phyloP scores from a whole-genome alignment of 2,888 invertebrate genomes.

The Piscicola geometra region DNA sequence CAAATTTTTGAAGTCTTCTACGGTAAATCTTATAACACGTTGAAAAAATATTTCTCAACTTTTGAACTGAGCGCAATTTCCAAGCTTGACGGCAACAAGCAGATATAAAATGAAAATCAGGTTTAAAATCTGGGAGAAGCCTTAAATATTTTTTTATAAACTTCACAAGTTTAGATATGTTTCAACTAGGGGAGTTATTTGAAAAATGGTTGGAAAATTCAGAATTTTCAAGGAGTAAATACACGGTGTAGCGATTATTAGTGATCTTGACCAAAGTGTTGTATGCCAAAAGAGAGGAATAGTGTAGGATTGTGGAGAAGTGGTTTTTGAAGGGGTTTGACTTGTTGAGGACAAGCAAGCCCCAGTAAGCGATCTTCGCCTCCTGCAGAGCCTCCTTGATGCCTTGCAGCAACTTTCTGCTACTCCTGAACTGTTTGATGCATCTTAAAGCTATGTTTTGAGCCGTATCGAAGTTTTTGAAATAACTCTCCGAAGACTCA shows the following conservation, averaged over 20 bases:
- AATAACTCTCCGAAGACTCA: background rate
- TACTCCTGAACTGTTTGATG: background rate
- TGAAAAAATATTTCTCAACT: too few relatives aligned
- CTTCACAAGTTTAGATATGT: too few relatives aligned
- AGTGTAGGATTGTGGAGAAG: background rate
- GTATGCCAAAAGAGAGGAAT: background rate
- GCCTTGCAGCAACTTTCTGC: background rate
- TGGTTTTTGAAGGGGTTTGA: constrained; percentile 3
- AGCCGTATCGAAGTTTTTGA: background rate
- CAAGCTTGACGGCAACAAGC: too few relatives aligned
- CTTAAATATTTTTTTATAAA: too few relatives aligned
- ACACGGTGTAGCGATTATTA: background rate
- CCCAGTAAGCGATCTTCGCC: background rate
- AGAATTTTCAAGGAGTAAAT: background rate
- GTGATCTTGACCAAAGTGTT: background rate
- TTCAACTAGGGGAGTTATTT: too few relatives aligned
- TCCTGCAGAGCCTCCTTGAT: background rate
- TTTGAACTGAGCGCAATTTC: too few relatives aligned
- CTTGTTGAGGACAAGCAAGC: background rate
- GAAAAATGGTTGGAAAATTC: too few relatives aligned
- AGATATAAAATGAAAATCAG: too few relatives aligned
- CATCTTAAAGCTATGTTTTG: background rate
- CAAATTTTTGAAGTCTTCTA: too few relatives aligned
- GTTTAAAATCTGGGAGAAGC: too few relatives aligned
- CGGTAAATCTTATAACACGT: too few relatives aligned